Evolutionary conservation across 1,140 invertebrate species (phyloP).

Genomic region (Temnothorax curvispinosus): DNA sequence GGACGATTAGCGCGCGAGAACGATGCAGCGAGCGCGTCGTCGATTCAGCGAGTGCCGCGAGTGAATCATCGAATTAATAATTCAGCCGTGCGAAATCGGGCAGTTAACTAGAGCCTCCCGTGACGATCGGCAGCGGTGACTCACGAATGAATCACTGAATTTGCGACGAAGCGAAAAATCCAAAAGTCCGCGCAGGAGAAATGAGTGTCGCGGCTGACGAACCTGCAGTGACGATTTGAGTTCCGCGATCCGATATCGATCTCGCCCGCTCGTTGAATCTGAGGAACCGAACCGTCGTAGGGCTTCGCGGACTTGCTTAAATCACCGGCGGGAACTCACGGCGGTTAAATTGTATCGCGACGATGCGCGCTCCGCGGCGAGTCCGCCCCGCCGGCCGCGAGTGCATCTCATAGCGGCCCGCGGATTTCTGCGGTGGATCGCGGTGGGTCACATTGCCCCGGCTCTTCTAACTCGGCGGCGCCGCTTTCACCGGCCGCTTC

Average conservation of each 20-base stretch:
- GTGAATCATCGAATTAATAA: neutral
- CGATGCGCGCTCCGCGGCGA: neutral
- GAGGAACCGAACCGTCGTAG: neutral
- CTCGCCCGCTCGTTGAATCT: neutral
- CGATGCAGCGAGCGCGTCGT: neutral
- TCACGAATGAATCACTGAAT: neutral
- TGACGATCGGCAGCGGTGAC: neutral
- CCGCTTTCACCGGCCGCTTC: constrained; percentile 28
- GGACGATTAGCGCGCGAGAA: neutral
- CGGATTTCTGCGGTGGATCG: neutral
- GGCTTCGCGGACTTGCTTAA: neutral
- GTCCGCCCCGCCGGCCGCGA: neutral
- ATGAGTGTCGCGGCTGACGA: neutral
- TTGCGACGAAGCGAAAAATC: neutral
- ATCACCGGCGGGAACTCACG: neutral
- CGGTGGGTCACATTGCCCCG: neutral
- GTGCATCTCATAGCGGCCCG: neutral
- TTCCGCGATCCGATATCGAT: neutral
- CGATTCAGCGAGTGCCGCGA: neutral
- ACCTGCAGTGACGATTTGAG: neutral
- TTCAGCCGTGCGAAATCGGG: neutral
- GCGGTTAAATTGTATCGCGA: too few relatives aligned
- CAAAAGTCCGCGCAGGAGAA: neutral
- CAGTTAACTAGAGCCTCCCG: neutral
- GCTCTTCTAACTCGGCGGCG: neutral